Percentiles rank a stretch among this genome's conserved stretches.
These are phyloP conservation scores for Exocentrus adspersus DNA, from an alignment of 2,888 invertebrate genomes.

Conservation along the genomic window DNA sequence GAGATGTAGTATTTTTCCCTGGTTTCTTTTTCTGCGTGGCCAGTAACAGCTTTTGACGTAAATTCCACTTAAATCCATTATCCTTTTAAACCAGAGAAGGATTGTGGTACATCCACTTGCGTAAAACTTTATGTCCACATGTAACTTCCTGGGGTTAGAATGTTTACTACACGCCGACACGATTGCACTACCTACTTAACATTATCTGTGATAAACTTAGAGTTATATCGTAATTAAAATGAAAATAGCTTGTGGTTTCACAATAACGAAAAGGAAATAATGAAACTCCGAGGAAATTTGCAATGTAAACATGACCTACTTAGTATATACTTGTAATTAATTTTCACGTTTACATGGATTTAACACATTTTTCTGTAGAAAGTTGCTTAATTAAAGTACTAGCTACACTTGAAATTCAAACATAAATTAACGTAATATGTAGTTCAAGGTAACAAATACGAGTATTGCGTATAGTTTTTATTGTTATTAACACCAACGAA, in stretches of 20 bases:
- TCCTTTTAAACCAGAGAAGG: no score
- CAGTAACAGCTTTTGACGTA: no score
- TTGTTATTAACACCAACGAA: no score
- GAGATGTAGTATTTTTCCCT: no score
- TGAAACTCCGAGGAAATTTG: conserved; percentile 15
- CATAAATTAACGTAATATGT: neutral
- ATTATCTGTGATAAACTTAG: conserved; percentile 8
- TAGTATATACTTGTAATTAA: neutral
- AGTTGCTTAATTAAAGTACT: neutral
- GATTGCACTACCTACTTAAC: conserved; percentile 1
- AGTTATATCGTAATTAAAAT: conserved; percentile 16
- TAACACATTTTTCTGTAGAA: neutral
- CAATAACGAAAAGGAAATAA: conserved; percentile 19
- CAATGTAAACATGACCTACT: conserved; percentile 14
- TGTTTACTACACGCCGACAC: neutral
- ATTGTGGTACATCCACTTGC: neutral
- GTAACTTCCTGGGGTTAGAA: neutral
- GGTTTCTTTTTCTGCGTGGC: no score
- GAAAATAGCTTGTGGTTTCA: conserved; percentile 17
- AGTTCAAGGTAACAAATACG: neutral
- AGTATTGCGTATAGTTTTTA: neutral
- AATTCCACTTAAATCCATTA: no score
- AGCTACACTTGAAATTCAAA: neutral
- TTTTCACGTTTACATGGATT: neutral
- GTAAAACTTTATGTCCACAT: neutral